A percentile compares a stretch with the other conserved stretches of the same genome.
These are phyloP conservation scores for Ommatoiulus sabulosus DNA, from an alignment of 2,888 invertebrate species.

Conservation along the genomic window DNA sequence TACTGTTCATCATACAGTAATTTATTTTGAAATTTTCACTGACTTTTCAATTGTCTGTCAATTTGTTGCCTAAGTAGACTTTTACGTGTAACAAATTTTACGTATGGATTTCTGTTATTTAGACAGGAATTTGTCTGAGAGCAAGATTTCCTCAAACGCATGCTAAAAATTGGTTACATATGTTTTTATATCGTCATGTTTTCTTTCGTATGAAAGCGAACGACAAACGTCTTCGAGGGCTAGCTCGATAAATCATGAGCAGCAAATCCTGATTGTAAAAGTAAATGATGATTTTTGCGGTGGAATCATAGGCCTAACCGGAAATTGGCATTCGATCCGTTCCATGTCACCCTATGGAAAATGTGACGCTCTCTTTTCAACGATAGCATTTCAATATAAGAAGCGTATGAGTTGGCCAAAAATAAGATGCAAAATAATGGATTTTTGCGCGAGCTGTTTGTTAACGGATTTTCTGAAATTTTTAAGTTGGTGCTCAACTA, in stretches of 20 bases:
- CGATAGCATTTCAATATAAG: not conserved
- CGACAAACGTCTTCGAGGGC: not conserved
- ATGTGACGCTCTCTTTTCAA: not conserved
- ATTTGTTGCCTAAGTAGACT: too few relatives aligned
- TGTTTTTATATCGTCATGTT: not conserved
- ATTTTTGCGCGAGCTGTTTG: not conserved
- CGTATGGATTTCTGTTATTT: too few relatives aligned
- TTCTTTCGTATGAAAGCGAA: too few relatives aligned
- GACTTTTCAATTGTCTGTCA: too few relatives aligned
- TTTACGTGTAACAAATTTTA: too few relatives aligned
- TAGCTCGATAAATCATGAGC: not conserved
- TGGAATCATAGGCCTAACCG: conserved; percentile 14
- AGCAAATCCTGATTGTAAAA: not conserved
- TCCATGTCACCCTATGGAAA: conserved; percentile 16
- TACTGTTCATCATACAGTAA: too few relatives aligned
- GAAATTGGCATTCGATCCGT: conserved; percentile 16
- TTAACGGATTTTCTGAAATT: not conserved
- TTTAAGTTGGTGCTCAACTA: not conserved
- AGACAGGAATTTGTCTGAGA: too few relatives aligned
- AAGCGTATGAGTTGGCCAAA: not conserved
- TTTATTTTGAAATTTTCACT: too few relatives aligned
- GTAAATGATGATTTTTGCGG: not conserved
- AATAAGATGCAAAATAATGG: not conserved
- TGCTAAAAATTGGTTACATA: too few relatives aligned
- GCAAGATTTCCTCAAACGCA: not conserved